A percentile compares a stretch with the other conserved stretches of the same genome.
These are phyloP conservation scores for Brachionus manjavacas DNA, from an alignment of 1,140 invertebrate species.

Conservation along the genomic window DNA sequence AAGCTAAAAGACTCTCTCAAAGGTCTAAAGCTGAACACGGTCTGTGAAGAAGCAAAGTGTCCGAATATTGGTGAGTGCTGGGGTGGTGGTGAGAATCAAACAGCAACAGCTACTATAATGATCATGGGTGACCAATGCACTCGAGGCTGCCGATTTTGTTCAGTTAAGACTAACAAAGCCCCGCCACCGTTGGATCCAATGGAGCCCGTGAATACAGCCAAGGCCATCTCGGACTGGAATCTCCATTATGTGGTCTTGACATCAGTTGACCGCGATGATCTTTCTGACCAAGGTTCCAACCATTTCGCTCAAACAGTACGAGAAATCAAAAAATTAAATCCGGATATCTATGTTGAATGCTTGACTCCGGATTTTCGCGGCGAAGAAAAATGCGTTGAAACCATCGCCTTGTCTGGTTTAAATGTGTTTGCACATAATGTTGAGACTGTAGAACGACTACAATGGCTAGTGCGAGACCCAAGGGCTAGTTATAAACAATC, in stretches of 20 bases:
- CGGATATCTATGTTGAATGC: conserved; percentile 86
- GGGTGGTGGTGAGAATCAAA: conserved; percentile 67
- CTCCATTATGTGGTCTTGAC: conserved; percentile 95
- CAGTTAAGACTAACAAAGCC: conserved; percentile 87
- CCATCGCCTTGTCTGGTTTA: conserved; percentile 73
- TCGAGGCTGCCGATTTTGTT: conserved; percentile 84
- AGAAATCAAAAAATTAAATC: conserved; percentile 65
- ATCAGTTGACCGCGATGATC: conserved; percentile 93
- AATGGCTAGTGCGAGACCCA: conserved; percentile 76
- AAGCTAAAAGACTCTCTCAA: conserved; percentile 80
- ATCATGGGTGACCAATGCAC: conserved; percentile 61
- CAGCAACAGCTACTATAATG: conserved; percentile 66
- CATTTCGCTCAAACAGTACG: conserved; percentile 85
- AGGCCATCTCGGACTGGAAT: conserved; percentile 79
- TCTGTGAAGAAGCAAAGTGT: conserved; percentile 97
- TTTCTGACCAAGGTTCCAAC: conserved; percentile 79
- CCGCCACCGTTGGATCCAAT: conserved; percentile 82
- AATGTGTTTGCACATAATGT: conserved; percentile 96
- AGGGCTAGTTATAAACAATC: conserved; percentile 77
- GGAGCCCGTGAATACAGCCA: conserved; percentile 87
- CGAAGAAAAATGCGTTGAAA: conserved; percentile 69
- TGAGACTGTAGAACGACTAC: conserved; percentile 78
- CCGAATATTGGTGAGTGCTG: conserved; percentile 99
- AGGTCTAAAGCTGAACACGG: conserved; percentile 84
- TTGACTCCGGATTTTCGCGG: conserved; percentile 92